Evolutionary conservation across 2,113 vertebrate species (phyloP).

Genomic region (Forbesichthys agassizii): DNA sequence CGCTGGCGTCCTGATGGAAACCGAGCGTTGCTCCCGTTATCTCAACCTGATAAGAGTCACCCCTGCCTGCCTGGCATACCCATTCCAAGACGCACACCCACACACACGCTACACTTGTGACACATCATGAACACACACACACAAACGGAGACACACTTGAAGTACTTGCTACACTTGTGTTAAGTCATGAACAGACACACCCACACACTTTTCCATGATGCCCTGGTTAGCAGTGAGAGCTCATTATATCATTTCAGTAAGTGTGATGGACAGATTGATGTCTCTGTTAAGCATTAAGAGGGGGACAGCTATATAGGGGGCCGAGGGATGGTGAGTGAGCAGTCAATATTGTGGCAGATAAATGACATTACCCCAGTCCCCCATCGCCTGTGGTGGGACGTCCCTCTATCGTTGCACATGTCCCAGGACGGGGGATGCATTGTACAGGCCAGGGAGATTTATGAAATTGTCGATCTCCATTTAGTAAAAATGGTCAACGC

Average conservation of each 20-base stretch:
- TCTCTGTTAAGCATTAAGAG: slow-evolving; percentile 78
- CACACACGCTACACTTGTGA: neutral
- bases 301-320: slow-evolving; percentile 72
- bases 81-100: neutral
- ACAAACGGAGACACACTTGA: neutral
- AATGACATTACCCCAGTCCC: slow-evolving; percentile 63
- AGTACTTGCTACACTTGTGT: neutral
- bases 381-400: slow-evolving; percentile 50
- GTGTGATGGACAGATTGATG: slow-evolving; percentile 66
- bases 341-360: slow-evolving; percentile 77
- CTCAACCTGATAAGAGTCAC: slow-evolving; percentile 46
- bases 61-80: neutral
- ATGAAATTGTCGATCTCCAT: slow-evolving; percentile 55
- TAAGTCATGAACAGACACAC: neutral
- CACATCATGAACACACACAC: neutral
- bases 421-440: slow-evolving; percentile 54
- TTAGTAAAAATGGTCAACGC: slow-evolving; percentile 60
- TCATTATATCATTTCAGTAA: slow-evolving; percentile 75
- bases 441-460: slow-evolving; percentile 58
- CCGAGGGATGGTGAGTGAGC: slow-evolving; percentile 59
- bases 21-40: slow-evolving; percentile 39
- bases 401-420: slow-evolving; percentile 46
- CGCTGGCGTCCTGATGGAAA: slow-evolving; percentile 45
- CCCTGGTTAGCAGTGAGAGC: slow-evolving; percentile 43
- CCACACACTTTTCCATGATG: slow-evolving; percentile 13